phyloP scores from a whole-genome alignment of 1,140 invertebrate species.

The Mercenaria mercenaria region DNA sequence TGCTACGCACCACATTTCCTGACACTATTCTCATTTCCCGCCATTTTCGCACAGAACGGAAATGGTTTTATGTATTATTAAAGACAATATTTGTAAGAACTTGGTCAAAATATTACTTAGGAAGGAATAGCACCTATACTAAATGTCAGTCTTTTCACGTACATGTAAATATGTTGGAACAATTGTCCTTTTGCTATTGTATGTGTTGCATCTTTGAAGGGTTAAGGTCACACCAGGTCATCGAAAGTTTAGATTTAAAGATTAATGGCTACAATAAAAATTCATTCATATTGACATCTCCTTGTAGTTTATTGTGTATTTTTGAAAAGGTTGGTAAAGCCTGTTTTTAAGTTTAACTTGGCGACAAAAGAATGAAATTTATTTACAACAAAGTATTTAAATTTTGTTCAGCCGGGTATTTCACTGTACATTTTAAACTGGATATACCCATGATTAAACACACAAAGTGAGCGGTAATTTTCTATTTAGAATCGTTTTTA shows the following conservation, averaged over 20 bases:
- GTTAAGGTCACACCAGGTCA: not conserved
- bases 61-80: too few species aligned
- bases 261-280: not conserved
- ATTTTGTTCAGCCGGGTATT: not conserved
- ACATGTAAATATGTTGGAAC: too few species aligned
- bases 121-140: too few species aligned
- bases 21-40: too few species aligned
- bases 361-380: not conserved
- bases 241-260: not conserved
- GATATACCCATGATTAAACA: not conserved
- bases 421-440: not conserved
- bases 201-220: too few species aligned
- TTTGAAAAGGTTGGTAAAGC: not conserved
- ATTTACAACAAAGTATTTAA: not conserved
- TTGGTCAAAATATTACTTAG: too few species aligned
- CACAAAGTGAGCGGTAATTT: not conserved
- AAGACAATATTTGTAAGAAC: too few species aligned
- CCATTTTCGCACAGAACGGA: too few species aligned
- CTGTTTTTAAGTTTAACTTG: not conserved
- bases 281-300: not conserved
- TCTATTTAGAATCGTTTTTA: not conserved
- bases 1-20: too few species aligned
- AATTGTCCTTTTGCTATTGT: too few species aligned
- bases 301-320: not conserved
- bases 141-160: too few species aligned